phyloP scores from a whole-genome alignment of 2,888 invertebrate species.

The Caenorhabditis sulstoni region DNA sequence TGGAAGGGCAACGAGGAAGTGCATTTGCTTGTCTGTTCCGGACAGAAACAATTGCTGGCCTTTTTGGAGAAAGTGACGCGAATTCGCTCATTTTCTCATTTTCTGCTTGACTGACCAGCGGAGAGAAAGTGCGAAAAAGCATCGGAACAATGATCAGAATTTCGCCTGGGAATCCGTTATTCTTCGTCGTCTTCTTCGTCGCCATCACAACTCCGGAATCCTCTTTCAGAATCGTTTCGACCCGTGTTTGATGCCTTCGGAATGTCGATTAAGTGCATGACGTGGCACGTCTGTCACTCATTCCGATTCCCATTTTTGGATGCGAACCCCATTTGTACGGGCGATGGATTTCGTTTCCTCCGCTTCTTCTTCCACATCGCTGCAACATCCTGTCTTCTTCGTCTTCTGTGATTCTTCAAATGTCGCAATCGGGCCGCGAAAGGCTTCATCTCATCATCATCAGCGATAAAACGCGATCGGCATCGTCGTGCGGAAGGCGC shows the following conservation, averaged over 20 bases:
- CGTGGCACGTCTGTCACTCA: slow-evolving; percentile 1
- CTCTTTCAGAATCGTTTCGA: background rate
- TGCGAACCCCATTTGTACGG: slow-evolving; percentile 15
- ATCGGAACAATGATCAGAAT: background rate
- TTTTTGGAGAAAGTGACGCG: background rate
- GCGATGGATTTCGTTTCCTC: slow-evolving; percentile 4
- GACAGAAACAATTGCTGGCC: background rate
- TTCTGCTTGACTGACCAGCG: background rate
- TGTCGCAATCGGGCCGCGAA: slow-evolving; percentile 41
- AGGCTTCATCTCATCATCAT: slow-evolving; percentile 55
- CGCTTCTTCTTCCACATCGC: background rate
- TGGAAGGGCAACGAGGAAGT: too few relatives aligned
- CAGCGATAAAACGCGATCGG: slow-evolving; percentile 48
- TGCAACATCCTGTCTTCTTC: slow-evolving; percentile 31
- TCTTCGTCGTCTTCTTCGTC: too few relatives aligned
- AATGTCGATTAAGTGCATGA: background rate
- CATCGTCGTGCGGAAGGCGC: slow-evolving; percentile 15
- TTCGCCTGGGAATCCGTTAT: background rate
- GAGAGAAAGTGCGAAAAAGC: background rate
- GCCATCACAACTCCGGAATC: background rate
- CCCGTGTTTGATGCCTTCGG: background rate
- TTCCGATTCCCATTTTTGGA: slow-evolving; percentile 20
- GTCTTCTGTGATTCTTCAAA: slow-evolving; percentile 16
- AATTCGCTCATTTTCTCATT: background rate
- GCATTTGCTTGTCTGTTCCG: too few relatives aligned